Evolutionary conservation across 2,113 vertebrate species (phyloP), one percentile per base, ranked within the genome.

Genomic region (Indicator indicator): DNA sequence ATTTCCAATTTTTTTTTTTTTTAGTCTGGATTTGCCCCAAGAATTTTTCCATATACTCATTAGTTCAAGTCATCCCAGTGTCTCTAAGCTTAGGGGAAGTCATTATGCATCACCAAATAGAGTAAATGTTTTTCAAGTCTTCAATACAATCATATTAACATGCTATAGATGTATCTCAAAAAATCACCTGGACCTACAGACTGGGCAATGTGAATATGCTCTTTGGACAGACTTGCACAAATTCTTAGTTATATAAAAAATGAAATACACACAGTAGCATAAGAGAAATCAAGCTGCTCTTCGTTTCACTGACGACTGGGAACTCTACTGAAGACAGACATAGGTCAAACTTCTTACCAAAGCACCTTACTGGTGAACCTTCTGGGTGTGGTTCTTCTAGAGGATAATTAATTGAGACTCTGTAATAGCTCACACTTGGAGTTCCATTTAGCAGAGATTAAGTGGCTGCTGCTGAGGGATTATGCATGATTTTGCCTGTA

Each of bases 391-490:
- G 33, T 4, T 93, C 62, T 73, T 91, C 33, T 32, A 24, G 11
- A 26, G 83, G 27, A 87, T 65, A 86, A 95, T 36, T 69, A 85
- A 92, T 62, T 96, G 83, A 69, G 69, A 30, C 69, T 85, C 55
- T 52, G 14, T 69, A 54, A 76, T 24, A 85, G 77, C 55, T 96
- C 93, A 95, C 67, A 48, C 79, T 90, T 91, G 83, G 87, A 86
- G 36, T 50, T 85, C 38, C 58, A 60, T 48, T 77, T 12, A 80
- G 44, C 67, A 70, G 48, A 94, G 85, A 88, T 73, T 90, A 90
- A 94, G 77, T 24, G 84, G 52, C 68, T 89, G 9, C 33, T 88
- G 70, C 40, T 72, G 33, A 94, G 30, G 89, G 59, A 95, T 82
- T 86, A 80, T 33, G 81, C 63, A 73, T 3, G 24, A 84, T 88